These are phyloP conservation scores for Oncorhynchus clarkii DNA, from an alignment of 2,113 vertebrate species.

Conservation along the genomic window DNA sequence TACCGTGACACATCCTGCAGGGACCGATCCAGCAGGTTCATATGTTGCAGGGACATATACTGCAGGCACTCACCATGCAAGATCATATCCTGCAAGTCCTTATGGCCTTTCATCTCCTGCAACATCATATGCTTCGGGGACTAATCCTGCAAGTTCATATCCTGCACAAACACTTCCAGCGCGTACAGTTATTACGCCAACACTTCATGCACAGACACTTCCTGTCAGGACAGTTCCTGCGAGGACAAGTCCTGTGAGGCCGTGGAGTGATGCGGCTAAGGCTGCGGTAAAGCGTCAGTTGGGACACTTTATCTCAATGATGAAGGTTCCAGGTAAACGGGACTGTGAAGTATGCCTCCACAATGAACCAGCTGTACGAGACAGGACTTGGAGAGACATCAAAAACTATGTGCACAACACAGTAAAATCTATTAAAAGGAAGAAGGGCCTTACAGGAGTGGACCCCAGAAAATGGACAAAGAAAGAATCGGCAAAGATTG, in stretches of 20 bases:
- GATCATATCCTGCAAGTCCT: too few relatives aligned
- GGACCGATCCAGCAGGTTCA: too few relatives aligned
- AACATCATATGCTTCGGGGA: too few relatives aligned
- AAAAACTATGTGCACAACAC: slow-evolving; percentile 72
- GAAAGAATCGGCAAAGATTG: background rate
- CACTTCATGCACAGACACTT: background rate
- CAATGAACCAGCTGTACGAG: slow-evolving; percentile 60
- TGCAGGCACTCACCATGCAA: too few relatives aligned
- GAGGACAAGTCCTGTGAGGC: slow-evolving; percentile 11
- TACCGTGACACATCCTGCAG: too few relatives aligned
- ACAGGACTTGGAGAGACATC: slow-evolving; percentile 68
- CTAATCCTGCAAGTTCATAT: too few relatives aligned
- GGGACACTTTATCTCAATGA: slow-evolving; percentile 50
- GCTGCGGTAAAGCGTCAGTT: slow-evolving; percentile 63
- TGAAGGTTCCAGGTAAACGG: slow-evolving; percentile 69
- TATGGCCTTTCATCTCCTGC: too few relatives aligned
- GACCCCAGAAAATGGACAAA: background rate
- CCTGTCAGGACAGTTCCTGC: slow-evolving; percentile 34
- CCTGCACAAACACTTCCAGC: too few relatives aligned
- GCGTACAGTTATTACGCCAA: too few relatives aligned
- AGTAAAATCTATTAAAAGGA: slow-evolving; percentile 61
- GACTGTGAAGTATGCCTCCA: slow-evolving; percentile 68
- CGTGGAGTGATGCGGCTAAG: slow-evolving; percentile 67
- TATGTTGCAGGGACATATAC: too few relatives aligned
- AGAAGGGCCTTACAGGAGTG: slow-evolving; percentile 44